phyloP scores from a whole-genome alignment of 2,113 vertebrate species.

The Archilochus colubris region DNA sequence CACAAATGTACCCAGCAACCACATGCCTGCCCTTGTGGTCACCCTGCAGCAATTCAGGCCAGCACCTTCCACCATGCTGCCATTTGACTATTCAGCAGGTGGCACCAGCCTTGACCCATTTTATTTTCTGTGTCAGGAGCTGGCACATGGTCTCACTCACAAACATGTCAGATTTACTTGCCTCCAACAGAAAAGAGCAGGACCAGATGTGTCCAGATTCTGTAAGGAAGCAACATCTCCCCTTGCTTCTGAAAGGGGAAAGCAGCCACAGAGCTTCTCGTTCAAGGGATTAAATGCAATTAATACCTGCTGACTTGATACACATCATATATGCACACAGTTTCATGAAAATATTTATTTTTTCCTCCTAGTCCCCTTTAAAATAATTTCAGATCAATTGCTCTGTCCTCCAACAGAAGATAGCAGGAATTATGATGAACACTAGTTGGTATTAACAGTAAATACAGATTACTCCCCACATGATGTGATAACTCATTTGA shows the following conservation, averaged over 20 bases:
- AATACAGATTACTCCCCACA: background rate
- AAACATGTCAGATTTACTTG: conserved; percentile 38
- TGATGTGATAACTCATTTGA: background rate
- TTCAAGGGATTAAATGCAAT: conserved; percentile 35
- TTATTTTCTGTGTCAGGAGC: conserved; percentile 3
- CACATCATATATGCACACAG: background rate
- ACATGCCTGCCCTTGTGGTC: background rate
- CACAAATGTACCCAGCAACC: background rate
- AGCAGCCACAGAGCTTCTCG: background rate
- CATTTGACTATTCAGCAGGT: background rate
- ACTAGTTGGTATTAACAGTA: background rate
- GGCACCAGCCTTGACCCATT: conserved; percentile 1
- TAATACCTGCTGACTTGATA: background rate
- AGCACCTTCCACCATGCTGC: conserved; percentile 7
- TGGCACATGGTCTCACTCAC: background rate
- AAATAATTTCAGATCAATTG: background rate
- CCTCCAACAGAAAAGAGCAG: background rate
- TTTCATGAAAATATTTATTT: background rate
- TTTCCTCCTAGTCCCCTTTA: background rate
- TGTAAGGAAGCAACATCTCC: background rate
- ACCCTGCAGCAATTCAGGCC: background rate
- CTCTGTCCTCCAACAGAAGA: background rate
- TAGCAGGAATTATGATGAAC: background rate
- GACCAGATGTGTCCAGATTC: background rate
- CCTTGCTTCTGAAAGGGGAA: background rate